These are phyloP conservation scores for Druceiella hillmani DNA, from an alignment of 2,888 invertebrate species.

Conservation along the genomic window DNA sequence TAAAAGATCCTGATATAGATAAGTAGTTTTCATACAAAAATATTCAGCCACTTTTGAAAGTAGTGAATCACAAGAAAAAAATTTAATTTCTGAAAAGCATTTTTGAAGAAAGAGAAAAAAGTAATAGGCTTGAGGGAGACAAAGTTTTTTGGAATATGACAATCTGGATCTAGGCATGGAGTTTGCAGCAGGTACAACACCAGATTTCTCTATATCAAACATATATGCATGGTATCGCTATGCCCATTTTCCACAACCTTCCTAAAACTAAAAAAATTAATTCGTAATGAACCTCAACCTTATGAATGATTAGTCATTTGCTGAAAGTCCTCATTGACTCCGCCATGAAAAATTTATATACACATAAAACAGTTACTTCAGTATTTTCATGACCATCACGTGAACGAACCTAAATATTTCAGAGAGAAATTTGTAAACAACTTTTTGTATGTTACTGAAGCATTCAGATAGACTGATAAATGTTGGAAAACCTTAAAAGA, in stretches of 20 bases:
- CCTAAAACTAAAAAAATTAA: conserved; percentile 31
- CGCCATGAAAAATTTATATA: conserved; percentile 26
- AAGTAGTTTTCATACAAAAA: too few relatives aligned
- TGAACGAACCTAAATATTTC: conserved; percentile 28
- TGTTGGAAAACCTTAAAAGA: conserved; percentile 34
- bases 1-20: too few relatives aligned
- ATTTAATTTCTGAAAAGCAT: too few relatives aligned
- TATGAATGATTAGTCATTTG: conserved; percentile 30
- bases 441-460: conserved; percentile 27
- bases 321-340: conserved; percentile 30
- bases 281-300: conserved; percentile 31
- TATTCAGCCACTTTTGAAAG: too few relatives aligned
- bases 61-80: too few relatives aligned
- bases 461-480: conserved; percentile 29
- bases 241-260: conserved; percentile 35
- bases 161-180: too few relatives aligned
- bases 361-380: conserved; percentile 29
- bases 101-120: too few relatives aligned
- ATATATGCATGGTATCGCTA: conserved; percentile 32
- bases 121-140: too few relatives aligned
- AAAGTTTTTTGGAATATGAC: too few relatives aligned
- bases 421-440: conserved; percentile 29
- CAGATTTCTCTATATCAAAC: too few relatives aligned
- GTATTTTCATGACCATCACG: conserved; percentile 31
- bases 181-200: too few relatives aligned